These are phyloP conservation scores for Cydia amplana DNA, from an alignment of 1,140 invertebrate species.

Conservation along the genomic window DNA sequence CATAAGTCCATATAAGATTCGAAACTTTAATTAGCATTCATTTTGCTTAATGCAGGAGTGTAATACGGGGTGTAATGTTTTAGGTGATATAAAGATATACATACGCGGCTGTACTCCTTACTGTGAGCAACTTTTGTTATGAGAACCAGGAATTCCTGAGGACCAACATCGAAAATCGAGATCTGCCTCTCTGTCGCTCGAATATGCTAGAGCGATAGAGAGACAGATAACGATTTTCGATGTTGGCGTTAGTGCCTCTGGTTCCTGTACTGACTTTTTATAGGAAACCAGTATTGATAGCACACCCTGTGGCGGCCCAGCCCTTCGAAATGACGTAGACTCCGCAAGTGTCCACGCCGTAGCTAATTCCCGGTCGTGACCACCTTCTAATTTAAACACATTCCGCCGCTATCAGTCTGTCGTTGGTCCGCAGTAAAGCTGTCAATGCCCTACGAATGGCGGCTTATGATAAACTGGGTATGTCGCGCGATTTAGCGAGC, in stretches of 20 bases:
- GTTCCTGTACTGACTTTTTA: too few relatives aligned
- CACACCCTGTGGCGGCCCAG: not conserved
- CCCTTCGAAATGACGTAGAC: not conserved
- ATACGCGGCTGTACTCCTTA: too few relatives aligned
- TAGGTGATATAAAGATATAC: too few relatives aligned
- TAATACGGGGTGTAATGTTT: too few relatives aligned
- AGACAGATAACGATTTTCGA: too few relatives aligned
- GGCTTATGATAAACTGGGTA: slow-evolving; percentile 22
- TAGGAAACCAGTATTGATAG: too few relatives aligned
- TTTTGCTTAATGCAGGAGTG: not conserved
- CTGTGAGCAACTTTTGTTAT: too few relatives aligned
- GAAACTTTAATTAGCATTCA: not conserved
- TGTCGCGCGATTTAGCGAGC: not conserved
- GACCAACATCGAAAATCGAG: not conserved
- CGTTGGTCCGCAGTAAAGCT: slow-evolving; percentile 16
- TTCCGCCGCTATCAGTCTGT: slow-evolving; percentile 29
- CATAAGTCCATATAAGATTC: slow-evolving; percentile 13
- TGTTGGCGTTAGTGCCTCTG: too few relatives aligned
- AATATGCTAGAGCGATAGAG: too few relatives aligned
- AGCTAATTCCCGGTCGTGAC: slow-evolving; percentile 19
- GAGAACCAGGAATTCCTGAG: too few relatives aligned
- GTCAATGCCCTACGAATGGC: slow-evolving; percentile 22
- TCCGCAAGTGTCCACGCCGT: not conserved
- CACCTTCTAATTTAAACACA: slow-evolving; percentile 31
- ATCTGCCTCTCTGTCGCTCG: too few relatives aligned